These are phyloP conservation scores for Lochmaea capreae DNA, from an alignment of 2,888 invertebrate genomes.

Conservation along the genomic window DNA sequence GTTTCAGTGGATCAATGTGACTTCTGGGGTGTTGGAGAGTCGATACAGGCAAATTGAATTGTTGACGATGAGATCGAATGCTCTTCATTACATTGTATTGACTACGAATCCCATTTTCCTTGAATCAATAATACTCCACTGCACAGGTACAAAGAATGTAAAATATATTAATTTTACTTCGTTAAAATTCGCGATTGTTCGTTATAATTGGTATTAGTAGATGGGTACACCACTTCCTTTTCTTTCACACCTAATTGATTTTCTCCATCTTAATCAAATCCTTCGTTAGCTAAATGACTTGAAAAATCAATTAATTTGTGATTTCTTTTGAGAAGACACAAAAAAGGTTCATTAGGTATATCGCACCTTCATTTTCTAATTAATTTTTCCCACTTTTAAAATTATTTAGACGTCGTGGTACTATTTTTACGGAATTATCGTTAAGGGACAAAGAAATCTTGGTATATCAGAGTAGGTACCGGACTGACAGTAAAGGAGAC, in stretches of 20 bases:
- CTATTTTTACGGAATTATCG: neutral
- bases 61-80: conserved; percentile 15
- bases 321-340: neutral
- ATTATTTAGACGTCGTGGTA: neutral
- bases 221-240: neutral
- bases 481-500: too few species aligned
- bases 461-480: too few species aligned
- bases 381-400: neutral
- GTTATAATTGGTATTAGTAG: conserved; percentile 5
- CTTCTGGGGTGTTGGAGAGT: conserved; percentile 18
- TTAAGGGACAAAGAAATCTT: too few species aligned
- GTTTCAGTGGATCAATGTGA: conserved; percentile 26
- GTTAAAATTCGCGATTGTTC: neutral
- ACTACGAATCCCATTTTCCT: neutral
- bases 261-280: conserved; percentile 2
- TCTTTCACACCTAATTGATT: neutral
- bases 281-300: neutral
- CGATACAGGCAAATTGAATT: conserved; percentile 24
- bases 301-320: neutral
- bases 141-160: too few species aligned
- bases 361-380: neutral
- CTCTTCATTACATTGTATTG: neutral
- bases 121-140: neutral
- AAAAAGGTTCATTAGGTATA: neutral
- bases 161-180: neutral